phyloP scores from a whole-genome alignment of 2,113 vertebrate species.

The Notechis scutatus region DNA sequence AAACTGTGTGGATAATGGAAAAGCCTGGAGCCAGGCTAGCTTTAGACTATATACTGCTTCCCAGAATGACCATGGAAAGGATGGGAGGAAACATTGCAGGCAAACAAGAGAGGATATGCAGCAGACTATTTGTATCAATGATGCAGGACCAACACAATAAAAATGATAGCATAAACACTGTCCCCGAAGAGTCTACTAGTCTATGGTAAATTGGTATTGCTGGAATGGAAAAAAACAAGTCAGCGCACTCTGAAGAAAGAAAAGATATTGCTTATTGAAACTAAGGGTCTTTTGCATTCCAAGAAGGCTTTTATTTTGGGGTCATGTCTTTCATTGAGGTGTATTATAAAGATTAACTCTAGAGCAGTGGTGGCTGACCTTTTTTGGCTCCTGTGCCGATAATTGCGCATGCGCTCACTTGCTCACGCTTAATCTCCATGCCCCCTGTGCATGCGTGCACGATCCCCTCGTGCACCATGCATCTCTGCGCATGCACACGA shows the following conservation, averaged over 20 bases:
- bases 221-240: slow-evolving; percentile 44
- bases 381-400: no score
- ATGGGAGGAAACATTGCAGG: slow-evolving; percentile 13
- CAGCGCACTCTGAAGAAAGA: neutral
- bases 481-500: no score
- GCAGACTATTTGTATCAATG: slow-evolving; percentile 52
- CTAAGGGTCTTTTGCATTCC: neutral
- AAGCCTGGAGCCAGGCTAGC: slow-evolving; percentile 57
- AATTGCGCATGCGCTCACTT: no score
- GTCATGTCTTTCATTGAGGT: neutral
- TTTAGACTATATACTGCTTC: accelerated
- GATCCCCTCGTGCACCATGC: no score
- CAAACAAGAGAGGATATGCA: slow-evolving; percentile 49
- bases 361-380: no score
- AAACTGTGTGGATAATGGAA: slow-evolving; percentile 63
- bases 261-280: neutral
- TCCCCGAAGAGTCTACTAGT: slow-evolving; percentile 31
- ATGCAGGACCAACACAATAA: slow-evolving; percentile 46
- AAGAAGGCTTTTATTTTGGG: neutral
- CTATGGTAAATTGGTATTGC: slow-evolving; percentile 55
- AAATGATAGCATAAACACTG: slow-evolving; percentile 43
- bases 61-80: slow-evolving; percentile 49
- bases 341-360: neutral
- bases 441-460: no score
- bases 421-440: no score